phyloP scores from a whole-genome alignment of 1,140 invertebrate species.

The Hetaerina americana region DNA sequence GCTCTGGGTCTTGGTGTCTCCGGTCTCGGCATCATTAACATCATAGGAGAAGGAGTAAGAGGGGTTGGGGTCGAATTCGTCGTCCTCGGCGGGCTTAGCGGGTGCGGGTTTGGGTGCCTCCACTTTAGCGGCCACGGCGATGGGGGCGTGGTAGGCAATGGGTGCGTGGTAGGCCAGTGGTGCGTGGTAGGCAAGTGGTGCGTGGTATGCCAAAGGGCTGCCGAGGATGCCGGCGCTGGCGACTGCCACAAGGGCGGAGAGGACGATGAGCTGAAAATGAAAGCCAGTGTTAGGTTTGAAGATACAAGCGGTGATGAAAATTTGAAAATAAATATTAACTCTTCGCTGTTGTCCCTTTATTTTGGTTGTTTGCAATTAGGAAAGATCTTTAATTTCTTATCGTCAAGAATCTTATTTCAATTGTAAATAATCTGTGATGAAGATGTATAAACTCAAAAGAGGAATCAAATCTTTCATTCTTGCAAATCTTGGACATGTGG shows the following conservation, averaged over 20 bases:
- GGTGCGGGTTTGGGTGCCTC: neutral
- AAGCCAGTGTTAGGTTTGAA: no score
- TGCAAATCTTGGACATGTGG: no score
- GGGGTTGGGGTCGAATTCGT: neutral
- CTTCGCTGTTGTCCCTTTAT: no score
- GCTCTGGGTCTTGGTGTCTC: constrained; percentile 14
- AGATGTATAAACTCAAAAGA: no score
- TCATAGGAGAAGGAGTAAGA: neutral
- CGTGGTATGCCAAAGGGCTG: no score
- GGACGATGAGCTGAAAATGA: constrained; percentile 10
- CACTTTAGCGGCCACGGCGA: neutral
- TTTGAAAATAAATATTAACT: no score
- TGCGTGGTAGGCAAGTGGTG: neutral
- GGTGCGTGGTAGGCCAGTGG: neutral
- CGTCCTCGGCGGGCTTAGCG: neutral
- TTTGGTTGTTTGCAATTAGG: no score
- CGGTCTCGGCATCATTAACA: constrained; percentile 9
- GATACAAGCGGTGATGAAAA: no score
- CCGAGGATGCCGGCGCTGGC: constrained; percentile 11
- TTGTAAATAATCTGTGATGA: no score
- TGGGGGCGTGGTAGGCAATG: neutral
- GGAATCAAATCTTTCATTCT: no score
- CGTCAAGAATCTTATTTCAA: no score
- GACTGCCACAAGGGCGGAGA: constrained; percentile 14
- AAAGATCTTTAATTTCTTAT: no score